phyloP scores from a whole-genome alignment of 37 sponge, comb jelly and placozoan genomes.

The Beroe ovata region DNA sequence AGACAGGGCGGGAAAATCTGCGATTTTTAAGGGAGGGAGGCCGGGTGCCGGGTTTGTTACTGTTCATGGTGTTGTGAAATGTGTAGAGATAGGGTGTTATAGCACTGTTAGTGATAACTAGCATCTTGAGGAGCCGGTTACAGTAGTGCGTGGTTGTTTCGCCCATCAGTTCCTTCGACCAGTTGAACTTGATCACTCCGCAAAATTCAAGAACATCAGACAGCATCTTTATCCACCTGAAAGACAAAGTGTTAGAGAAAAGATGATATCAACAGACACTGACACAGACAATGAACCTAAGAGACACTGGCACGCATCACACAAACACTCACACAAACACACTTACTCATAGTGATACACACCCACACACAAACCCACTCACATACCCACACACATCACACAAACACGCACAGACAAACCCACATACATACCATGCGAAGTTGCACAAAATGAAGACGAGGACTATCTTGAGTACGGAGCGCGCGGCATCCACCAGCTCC shows the following conservation, averaged over 20 bases:
- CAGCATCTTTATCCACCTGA: slow-evolving; percentile 60
- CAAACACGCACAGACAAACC: too few species aligned
- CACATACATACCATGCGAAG: slow-evolving; percentile 11
- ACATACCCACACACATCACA: too few species aligned
- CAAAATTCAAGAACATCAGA: slow-evolving; percentile 25
- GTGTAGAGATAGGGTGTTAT: slow-evolving; percentile 36
- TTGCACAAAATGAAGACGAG: slow-evolving; percentile 41
- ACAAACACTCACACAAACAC: too few species aligned
- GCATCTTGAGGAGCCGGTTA: slow-evolving; percentile 35
- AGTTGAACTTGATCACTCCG: background rate
- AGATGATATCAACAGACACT: too few species aligned
- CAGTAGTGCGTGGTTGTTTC: slow-evolving; percentile 5
- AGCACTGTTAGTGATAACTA: slow-evolving; percentile 44
- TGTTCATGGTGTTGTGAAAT: background rate
- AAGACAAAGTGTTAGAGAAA: background rate
- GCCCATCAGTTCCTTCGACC: slow-evolving; percentile 17
- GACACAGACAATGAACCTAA: too few species aligned
- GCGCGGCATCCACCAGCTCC: slow-evolving; percentile 27
- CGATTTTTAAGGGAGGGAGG: background rate
- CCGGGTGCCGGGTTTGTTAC: background rate
- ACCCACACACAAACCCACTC: too few species aligned
- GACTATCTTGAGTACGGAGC: slow-evolving; percentile 51
- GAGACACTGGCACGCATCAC: too few species aligned
- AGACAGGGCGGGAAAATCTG: background rate
- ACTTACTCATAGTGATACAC: too few species aligned